Percentiles rank a stretch among this genome's conserved stretches.
These are phyloP conservation scores for Chroicocephalus ridibundus DNA, from an alignment of 2,113 vertebrate genomes.

Conservation along the genomic window DNA sequence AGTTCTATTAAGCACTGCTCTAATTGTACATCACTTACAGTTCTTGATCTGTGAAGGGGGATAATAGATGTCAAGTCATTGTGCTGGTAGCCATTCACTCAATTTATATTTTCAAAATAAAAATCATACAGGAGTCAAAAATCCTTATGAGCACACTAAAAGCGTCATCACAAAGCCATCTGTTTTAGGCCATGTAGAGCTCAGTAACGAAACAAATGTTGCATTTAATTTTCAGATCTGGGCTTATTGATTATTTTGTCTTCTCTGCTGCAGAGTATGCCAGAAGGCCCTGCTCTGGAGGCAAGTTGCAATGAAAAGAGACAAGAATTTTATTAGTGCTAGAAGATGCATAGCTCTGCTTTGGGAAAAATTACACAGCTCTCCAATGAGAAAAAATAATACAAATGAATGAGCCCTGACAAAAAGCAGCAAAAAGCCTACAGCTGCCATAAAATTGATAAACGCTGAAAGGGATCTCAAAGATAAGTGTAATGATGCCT, in stretches of 20 bases:
- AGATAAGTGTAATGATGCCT: slow-evolving; percentile 45
- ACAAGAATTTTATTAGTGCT: slow-evolving; percentile 72
- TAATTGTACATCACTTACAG: background rate
- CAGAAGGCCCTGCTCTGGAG: slow-evolving; percentile 49
- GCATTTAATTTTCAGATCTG: slow-evolving; percentile 65
- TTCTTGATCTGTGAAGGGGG: background rate
- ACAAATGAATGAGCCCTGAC: slow-evolving; percentile 66
- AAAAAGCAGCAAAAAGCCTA: slow-evolving; percentile 28
- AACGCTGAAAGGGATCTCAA: slow-evolving; percentile 51
- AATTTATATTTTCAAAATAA: slow-evolving; percentile 26
- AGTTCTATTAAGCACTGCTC: background rate
- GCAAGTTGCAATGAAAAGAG: slow-evolving; percentile 59
- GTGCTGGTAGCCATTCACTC: background rate
- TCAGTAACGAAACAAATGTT: slow-evolving; percentile 56
- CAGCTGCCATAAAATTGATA: slow-evolving; percentile 38
- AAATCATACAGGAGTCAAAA: slow-evolving; percentile 9
- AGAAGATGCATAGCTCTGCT: slow-evolving; percentile 37
- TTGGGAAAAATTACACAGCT: slow-evolving; percentile 52
- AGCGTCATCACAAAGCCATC: slow-evolving; percentile 25
- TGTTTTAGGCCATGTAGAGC: background rate
- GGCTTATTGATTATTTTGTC: slow-evolving; percentile 73
- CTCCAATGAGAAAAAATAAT: slow-evolving; percentile 47
- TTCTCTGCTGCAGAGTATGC: slow-evolving; percentile 37
- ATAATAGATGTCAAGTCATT: slow-evolving; percentile 12
- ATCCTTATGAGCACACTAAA: background rate